These are phyloP conservation scores for Equus przewalskii DNA, from an alignment of 2,113 vertebrate genomes.

Conservation along the genomic window DNA sequence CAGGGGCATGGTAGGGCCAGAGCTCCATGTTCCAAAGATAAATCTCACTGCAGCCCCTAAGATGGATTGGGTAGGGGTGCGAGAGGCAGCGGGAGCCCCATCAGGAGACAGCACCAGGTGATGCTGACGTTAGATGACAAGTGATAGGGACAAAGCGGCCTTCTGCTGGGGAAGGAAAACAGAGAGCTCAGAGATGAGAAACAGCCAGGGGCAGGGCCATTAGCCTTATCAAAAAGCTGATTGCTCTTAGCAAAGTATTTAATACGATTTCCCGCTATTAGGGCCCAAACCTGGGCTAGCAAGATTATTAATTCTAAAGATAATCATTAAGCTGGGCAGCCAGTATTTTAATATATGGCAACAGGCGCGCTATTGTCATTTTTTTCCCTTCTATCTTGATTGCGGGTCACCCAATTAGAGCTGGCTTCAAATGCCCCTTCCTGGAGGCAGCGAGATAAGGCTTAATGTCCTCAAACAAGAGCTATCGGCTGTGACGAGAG, in stretches of 20 bases:
- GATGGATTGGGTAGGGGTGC: background rate
- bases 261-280: slow-evolving; percentile 83
- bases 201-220: slow-evolving; percentile 72
- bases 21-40: background rate
- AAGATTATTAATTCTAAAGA: slow-evolving; percentile 85
- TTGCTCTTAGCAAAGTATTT: slow-evolving; percentile 84
- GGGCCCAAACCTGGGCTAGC: slow-evolving; percentile 76
- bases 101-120: background rate
- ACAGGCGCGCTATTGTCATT: slow-evolving; percentile 80
- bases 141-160: slow-evolving; percentile 17
- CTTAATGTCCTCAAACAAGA: slow-evolving; percentile 84
- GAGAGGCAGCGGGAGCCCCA: background rate
- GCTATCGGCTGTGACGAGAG: slow-evolving; percentile 84
- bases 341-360: slow-evolving; percentile 83
- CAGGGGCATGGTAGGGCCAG: background rate
- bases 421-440: slow-evolving; percentile 80
- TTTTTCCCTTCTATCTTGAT: slow-evolving; percentile 84
- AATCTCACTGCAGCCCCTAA: background rate
- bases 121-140: slow-evolving; percentile 55
- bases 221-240: slow-evolving; percentile 84
- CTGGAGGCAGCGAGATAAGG: slow-evolving; percentile 86
- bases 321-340: slow-evolving; percentile 81
- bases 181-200: slow-evolving; percentile 67
- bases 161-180: slow-evolving; percentile 55
- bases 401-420: slow-evolving; percentile 82